A percentile compares a stretch with the other conserved stretches of the same genome.
Conservation (phyloP, 2,797 vertebrate species). For the Thamnophis elegans region DNA sequence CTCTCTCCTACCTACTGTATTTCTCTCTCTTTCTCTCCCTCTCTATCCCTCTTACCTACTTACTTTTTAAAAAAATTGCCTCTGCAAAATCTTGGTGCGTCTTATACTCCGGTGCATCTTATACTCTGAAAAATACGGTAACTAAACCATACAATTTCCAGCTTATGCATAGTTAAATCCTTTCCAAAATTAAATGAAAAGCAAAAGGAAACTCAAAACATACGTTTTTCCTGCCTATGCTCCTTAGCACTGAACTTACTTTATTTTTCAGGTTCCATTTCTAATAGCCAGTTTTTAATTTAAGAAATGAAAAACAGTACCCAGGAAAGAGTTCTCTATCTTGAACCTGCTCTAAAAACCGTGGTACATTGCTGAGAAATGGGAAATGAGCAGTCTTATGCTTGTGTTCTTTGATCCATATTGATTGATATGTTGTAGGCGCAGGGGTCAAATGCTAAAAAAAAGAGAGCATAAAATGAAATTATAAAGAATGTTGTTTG, state of each 20-base stretch:
- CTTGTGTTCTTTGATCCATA: constrained; percentile 50
- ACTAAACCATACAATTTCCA: neutral
- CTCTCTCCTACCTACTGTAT: too few species aligned
- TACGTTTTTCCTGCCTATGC: neutral
- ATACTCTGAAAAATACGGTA: too few species aligned
- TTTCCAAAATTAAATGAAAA: neutral
- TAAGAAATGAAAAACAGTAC: constrained; percentile 56
- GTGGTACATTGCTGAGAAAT: constrained; percentile 68
- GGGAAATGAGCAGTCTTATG: constrained; percentile 62
- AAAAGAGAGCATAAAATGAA: neutral
- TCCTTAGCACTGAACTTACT: neutral
- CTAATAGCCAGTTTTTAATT: neutral
- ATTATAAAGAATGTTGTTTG: neutral
- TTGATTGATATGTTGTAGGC: constrained; percentile 73
- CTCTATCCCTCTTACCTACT: too few species aligned
- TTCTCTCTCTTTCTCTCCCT: too few species aligned
- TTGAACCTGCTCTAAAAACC: constrained; percentile 56
- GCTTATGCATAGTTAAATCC: neutral
- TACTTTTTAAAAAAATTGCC: too few species aligned
- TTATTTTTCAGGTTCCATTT: neutral
- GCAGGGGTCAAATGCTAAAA: constrained; percentile 66
- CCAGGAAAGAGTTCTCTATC: constrained; percentile 64
- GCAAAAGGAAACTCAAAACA: neutral
- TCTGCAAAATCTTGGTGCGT: too few species aligned
- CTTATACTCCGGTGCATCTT: too few species aligned